Evolutionary conservation across 1,140 invertebrate species (phyloP).

Genomic region (Galleria mellonella): DNA sequence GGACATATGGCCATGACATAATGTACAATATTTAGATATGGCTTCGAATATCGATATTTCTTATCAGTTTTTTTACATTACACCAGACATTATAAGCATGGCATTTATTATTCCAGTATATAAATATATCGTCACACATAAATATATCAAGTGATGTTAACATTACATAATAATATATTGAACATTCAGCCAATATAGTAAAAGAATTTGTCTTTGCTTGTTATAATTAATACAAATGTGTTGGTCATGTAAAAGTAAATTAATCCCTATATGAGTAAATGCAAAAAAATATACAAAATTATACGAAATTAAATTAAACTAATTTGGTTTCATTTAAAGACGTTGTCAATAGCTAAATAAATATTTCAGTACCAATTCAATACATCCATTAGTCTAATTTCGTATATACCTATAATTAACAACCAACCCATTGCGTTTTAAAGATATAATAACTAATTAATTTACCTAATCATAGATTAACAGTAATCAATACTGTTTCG

Average conservation of each 20-base stretch:
- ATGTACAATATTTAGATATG: neutral
- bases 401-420: neutral
- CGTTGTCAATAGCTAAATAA: neutral
- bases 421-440: neutral
- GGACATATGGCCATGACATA: no score
- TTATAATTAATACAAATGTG: slow-evolving; percentile 1
- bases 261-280: slow-evolving; percentile 38
- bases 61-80: no score
- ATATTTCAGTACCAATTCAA: neutral
- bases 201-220: neutral
- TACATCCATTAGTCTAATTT: neutral
- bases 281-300: slow-evolving; percentile 50
- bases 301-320: slow-evolving; percentile 8
- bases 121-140: neutral
- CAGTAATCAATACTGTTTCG: neutral
- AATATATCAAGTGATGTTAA: neutral
- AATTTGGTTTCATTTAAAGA: slow-evolving; percentile 3
- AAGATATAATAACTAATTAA: neutral
- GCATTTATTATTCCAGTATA: neutral
- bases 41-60: neutral
- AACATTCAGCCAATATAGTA: neutral
- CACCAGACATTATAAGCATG: no score
- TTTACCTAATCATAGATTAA: neutral
- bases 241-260: neutral
- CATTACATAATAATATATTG: neutral